Evolutionary conservation across 2,888 invertebrate species (phyloP).

Genomic region (Dusona sp.): DNA sequence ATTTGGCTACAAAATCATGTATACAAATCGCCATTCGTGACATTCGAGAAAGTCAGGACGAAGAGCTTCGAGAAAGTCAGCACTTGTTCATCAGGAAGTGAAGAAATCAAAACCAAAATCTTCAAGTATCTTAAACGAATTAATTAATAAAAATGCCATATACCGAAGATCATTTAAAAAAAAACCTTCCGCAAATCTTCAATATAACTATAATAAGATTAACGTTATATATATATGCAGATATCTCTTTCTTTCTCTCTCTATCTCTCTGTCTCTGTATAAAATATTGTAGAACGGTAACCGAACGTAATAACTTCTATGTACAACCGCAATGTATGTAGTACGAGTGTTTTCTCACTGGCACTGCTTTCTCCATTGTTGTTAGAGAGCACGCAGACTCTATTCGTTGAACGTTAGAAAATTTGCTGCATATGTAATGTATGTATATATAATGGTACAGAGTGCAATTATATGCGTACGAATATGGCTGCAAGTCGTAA

Average conservation of each 20-base stretch:
- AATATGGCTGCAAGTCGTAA: constrained; percentile 47
- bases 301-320: not conserved
- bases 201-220: too few relatives aligned
- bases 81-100: constrained; percentile 18
- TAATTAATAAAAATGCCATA: too few relatives aligned
- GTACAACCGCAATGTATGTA: not conserved
- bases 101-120: too few relatives aligned
- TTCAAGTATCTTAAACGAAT: too few relatives aligned
- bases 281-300: not conserved
- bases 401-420: constrained; percentile 29
- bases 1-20: not conserved
- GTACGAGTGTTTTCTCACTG: constrained; percentile 54
- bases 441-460: constrained; percentile 1
- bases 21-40: not conserved
- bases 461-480: constrained; percentile 35
- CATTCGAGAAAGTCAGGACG: constrained; percentile 1
- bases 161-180: too few relatives aligned
- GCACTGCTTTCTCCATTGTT: constrained; percentile 62
- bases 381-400: constrained; percentile 31
- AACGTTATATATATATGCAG: too few relatives aligned
- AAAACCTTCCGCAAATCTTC: too few relatives aligned
- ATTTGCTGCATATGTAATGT: not conserved
- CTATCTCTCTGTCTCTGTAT: too few relatives aligned
- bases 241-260: too few relatives aligned
- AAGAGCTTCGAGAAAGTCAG: too few relatives aligned